Percentiles rank a stretch among this genome's conserved stretches.
Conservation (phyloP, 64 coral and sea anemone genomes). For the Porites lutea region DNA sequence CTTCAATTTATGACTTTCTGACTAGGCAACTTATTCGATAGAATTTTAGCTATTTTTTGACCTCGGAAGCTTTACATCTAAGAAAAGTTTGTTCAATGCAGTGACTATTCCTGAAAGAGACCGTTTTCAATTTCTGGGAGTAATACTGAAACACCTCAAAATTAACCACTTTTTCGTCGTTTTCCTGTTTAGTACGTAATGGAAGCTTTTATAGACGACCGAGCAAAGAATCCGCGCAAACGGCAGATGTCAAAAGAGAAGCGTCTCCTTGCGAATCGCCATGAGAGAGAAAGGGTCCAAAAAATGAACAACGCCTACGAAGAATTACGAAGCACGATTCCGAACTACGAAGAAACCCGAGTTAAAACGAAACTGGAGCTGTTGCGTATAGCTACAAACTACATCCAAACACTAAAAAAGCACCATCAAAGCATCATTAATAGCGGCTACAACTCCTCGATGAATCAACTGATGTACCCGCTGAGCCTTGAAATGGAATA, state of each 20-base stretch:
- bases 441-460: neutral
- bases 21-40: too few relatives aligned
- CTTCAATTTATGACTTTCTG: too few relatives aligned
- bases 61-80: too few relatives aligned
- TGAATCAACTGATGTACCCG: neutral
- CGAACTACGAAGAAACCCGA: slow-evolving; percentile 28
- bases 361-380: slow-evolving; percentile 57
- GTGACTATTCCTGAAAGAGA: too few relatives aligned
- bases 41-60: too few relatives aligned
- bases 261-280: slow-evolving; percentile 47
- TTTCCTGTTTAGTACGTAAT: neutral
- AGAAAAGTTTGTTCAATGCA: too few relatives aligned
- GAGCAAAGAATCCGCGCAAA: neutral
- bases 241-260: slow-evolving; percentile 34
- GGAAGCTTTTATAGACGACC: neutral
- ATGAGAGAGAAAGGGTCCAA: slow-evolving; percentile 57
- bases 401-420: slow-evolving; percentile 50
- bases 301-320: slow-evolving; percentile 74
- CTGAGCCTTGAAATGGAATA: neutral
- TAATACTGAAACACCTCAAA: too few relatives aligned
- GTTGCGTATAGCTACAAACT: slow-evolving; percentile 55
- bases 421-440: neutral
- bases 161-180: too few relatives aligned
- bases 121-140: too few relatives aligned
- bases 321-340: slow-evolving; percentile 39